These are phyloP conservation scores for Puffinus mauretanicus DNA, from an alignment of 2,113 vertebrate genomes.

Conservation along the genomic window DNA sequence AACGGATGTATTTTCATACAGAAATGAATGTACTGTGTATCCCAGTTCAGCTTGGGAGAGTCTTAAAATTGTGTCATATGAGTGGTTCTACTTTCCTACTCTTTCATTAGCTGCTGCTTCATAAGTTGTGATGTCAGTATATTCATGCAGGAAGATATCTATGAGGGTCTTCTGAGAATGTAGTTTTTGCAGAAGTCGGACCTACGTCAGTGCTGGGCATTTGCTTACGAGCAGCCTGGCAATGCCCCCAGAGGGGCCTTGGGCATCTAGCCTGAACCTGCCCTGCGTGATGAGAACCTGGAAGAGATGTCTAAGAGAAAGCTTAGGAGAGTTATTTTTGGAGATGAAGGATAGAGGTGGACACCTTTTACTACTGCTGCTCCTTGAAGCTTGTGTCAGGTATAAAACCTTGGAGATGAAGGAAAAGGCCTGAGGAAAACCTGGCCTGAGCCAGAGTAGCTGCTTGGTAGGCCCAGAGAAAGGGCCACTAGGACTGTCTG, in stretches of 20 bases:
- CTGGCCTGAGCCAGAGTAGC: neutral
- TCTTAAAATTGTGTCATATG: neutral
- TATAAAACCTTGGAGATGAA: neutral
- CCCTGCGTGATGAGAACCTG: neutral
- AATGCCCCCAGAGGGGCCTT: neutral
- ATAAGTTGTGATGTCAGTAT: neutral
- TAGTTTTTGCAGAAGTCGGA: neutral
- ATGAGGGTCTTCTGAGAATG: neutral
- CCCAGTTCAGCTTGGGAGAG: neutral
- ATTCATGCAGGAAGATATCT: neutral
- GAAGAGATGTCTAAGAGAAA: neutral
- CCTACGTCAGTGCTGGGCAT: neutral
- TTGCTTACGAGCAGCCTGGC: neutral
- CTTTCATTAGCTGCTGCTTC: neutral
- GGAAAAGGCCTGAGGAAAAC: neutral
- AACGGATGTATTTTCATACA: neutral
- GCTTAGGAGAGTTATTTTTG: neutral
- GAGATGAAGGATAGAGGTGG: neutral
- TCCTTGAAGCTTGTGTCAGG: neutral
- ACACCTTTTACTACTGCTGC: neutral
- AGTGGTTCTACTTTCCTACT: neutral
- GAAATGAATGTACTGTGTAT: neutral
- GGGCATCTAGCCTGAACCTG: neutral
- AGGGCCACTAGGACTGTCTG: neutral
- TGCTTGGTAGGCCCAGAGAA: neutral